Evolutionary conservation across 2,797 vertebrate genomes (phyloP).

Genomic region (Potorous gilbertii): DNA sequence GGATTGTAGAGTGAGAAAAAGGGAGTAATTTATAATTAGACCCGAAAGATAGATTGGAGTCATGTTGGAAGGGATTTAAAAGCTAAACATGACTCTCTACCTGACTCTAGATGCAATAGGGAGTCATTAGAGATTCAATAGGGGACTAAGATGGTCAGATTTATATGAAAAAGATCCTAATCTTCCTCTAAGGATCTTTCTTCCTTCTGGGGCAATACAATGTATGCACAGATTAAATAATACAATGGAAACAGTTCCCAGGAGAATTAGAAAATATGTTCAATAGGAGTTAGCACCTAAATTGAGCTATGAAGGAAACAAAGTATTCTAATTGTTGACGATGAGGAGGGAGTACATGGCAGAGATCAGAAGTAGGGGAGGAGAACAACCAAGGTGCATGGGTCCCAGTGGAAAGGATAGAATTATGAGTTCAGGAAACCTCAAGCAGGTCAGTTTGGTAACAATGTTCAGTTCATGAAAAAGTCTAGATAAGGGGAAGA

Average conservation of each 20-base stretch:
- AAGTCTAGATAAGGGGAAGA: neutral
- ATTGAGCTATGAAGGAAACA: too few relatives aligned
- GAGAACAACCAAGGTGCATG: neutral
- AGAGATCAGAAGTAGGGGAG: neutral
- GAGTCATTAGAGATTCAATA: neutral
- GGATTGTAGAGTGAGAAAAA: too few relatives aligned
- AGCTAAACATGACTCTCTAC: neutral
- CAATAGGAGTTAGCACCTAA: neutral
- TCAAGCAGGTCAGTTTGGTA: neutral
- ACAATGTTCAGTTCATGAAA: neutral
- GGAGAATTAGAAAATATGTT: neutral
- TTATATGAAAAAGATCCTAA: neutral
- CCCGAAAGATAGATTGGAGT: too few relatives aligned
- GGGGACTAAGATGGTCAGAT: neutral
- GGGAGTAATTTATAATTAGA: too few relatives aligned
- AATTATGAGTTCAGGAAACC: neutral
- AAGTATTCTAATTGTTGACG: neutral
- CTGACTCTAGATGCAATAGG: neutral
- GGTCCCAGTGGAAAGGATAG: neutral
- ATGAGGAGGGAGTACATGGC: neutral
- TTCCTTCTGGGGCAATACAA: neutral
- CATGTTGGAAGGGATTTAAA: too few relatives aligned
- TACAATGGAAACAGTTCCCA: neutral
- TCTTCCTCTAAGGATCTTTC: neutral
- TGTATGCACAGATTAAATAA: neutral